Base-by-base conservation (phyloP, 2,888 invertebrate species). In the Tenthredo mesomela region DNA sequence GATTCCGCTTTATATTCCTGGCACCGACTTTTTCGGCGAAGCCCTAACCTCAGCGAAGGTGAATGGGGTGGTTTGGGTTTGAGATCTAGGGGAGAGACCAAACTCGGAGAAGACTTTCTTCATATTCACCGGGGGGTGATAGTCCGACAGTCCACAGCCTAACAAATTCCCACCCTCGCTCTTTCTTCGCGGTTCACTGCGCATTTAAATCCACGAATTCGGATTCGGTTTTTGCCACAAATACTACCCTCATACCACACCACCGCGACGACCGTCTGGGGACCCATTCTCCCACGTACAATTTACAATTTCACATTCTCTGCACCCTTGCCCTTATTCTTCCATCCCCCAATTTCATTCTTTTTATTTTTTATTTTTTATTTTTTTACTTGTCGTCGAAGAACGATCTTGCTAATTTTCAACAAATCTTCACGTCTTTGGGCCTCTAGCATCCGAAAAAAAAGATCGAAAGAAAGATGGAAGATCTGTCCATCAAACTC, bases 221-320 rank as follows among this genome's bases (percentile, higher is more conserved):
- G 80, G 40, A 61, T 80, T 80, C 80, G 5, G 80, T 61, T 80
- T 65, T 77, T 54, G 10, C 33, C 37, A 18, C 61, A n/a, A 33
- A 33, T 33, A 61, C 61, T 37, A 21, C 40, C n/a, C 37, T 25
- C 61, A 61, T 40, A 18, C 37, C 73, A 70, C 85, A 85, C 84
- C 86, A 86, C 85, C 85, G 85, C 88, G 88, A 89, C 89, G 90
- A 91, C 87, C 89, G 88, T 85, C 90, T 89, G 87, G 93, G 93
- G 93, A 93, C 89, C 92, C 90, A 93, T 93, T 92, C 90, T 92
- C 92, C 92, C 93, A 92, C 92, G 93, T 92, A 92, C 93, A 93
- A 93, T 93, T 93, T 93, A 93, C 92, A 93, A 92, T 93, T 93
- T 93, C 92, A 91, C 92, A 91, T 93, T 93, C 92, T 88, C 50